Evolutionary conservation across 2,888 invertebrate genomes (phyloP).

Genomic region (Stenodera caucasica): DNA sequence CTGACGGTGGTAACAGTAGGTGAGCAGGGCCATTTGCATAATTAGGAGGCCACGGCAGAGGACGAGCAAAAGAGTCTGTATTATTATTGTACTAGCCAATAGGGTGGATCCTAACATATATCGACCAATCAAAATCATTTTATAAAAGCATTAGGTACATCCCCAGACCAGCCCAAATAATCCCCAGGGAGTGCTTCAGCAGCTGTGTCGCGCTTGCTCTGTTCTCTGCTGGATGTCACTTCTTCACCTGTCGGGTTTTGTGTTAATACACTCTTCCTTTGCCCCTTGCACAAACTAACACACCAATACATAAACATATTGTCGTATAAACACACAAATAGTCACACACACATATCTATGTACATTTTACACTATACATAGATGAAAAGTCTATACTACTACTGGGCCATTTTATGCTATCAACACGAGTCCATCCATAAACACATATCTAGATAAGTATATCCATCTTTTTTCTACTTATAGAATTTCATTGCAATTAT

Average conservation of each 20-base stretch:
- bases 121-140: constrained; percentile 34
- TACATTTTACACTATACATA: background rate
- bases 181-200: constrained; percentile 40
- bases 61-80: constrained; percentile 42
- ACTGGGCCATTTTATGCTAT: constrained; percentile 8
- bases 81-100: constrained; percentile 33
- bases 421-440: background rate
- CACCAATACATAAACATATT: background rate
- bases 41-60: constrained; percentile 46
- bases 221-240: constrained; percentile 46
- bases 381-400: background rate
- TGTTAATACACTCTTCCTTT: constrained; percentile 22
- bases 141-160: constrained; percentile 20
- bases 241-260: constrained; percentile 45
- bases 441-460: background rate
- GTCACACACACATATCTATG: background rate
- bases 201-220: constrained; percentile 42
- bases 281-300: background rate
- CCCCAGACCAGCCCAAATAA: constrained; percentile 28
- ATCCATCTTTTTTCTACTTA: too few species aligned
- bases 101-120: constrained; percentile 25
- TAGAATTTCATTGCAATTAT: too few species aligned
- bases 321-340: background rate
- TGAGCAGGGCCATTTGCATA: constrained; percentile 52
- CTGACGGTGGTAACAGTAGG: constrained; percentile 47